These are phyloP conservation scores for Bombyx mandarina DNA, from an alignment of 1,140 invertebrate genomes.

Conservation along the genomic window DNA sequence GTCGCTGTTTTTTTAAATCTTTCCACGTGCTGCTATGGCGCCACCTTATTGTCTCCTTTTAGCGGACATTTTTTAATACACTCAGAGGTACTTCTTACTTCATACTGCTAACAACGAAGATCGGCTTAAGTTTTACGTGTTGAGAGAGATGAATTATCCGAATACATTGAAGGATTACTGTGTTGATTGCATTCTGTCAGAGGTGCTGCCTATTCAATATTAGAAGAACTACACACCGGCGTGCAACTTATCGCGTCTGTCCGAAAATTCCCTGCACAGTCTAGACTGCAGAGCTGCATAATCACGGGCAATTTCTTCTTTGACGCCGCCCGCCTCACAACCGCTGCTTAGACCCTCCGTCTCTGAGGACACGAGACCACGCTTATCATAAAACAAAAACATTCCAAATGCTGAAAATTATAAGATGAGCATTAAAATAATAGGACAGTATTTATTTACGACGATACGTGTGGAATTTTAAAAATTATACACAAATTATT, in stretches of 20 bases:
- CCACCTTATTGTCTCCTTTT: too few species aligned
- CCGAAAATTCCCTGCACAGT: constrained; percentile 57
- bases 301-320: constrained; percentile 58
- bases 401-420: too few species aligned
- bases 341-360: constrained; percentile 59
- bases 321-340: constrained; percentile 46
- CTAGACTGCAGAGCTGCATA: constrained; percentile 60
- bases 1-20: too few species aligned
- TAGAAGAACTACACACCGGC: constrained; percentile 11
- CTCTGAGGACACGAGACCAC: constrained; percentile 25
- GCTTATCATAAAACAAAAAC: too few species aligned
- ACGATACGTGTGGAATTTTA: too few species aligned
- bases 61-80: too few species aligned
- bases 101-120: too few species aligned
- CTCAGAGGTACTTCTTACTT: too few species aligned
- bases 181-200: background rate
- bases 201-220: background rate
- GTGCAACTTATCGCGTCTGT: constrained; percentile 44
- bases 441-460: too few species aligned
- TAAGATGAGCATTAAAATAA: too few species aligned
- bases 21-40: too few species aligned
- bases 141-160: background rate
- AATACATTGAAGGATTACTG: background rate
- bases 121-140: background rate
- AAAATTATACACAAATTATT: too few species aligned